Conservation (phyloP, 2,797 vertebrate genomes). For the Eulemur rubriventer region DNA sequence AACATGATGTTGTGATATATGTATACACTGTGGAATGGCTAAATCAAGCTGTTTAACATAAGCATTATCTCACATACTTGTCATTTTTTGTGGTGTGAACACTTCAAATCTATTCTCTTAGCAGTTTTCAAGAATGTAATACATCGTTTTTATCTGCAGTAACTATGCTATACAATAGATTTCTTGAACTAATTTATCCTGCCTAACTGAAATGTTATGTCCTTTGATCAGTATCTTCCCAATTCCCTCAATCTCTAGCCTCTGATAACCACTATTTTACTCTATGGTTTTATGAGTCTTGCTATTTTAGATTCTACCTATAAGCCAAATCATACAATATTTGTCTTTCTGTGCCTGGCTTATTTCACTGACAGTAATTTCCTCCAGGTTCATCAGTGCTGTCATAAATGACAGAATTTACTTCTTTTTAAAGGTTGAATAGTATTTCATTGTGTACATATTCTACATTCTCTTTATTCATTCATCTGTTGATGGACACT, state of each 20-base stretch:
- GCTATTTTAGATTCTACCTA: not conserved
- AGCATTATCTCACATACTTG: not conserved
- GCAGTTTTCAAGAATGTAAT: not conserved
- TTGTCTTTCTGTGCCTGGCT: not conserved
- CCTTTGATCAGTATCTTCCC: not conserved
- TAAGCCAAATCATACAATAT: not conserved
- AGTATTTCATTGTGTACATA: not conserved
- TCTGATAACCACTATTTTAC: not conserved
- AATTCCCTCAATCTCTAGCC: not conserved
- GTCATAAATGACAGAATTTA: not conserved
- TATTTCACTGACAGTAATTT: not conserved
- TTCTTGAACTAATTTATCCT: not conserved
- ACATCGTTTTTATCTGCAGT: not conserved
- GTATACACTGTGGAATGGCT: not conserved
- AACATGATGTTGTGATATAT: not conserved
- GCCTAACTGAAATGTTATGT: not conserved
- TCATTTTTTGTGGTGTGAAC: not conserved
- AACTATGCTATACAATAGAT: not conserved
- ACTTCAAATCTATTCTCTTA: not conserved
- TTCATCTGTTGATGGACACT: not conserved
- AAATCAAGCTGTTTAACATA: not conserved
- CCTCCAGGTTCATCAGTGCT: not conserved
- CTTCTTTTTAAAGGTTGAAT: not conserved
- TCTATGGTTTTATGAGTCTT: not conserved
- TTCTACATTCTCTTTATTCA: not conserved